Conservation (phyloP, 2,113 vertebrate genomes). For the Panthera tigris region DNA sequence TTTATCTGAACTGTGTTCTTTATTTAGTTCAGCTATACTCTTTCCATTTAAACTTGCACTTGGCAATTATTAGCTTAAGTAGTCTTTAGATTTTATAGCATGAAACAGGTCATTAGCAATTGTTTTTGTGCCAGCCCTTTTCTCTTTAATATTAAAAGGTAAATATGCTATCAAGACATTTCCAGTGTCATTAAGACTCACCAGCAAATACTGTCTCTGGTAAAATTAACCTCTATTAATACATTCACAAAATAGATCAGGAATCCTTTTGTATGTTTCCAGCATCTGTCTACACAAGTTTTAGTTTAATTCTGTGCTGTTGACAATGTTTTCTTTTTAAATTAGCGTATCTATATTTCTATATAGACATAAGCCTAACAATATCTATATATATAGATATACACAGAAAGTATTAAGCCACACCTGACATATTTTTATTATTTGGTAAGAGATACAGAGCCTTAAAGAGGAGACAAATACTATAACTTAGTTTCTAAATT, state of each 20-base stretch:
- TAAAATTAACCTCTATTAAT: constrained; percentile 18
- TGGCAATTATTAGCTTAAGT: neutral
- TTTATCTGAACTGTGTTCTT: neutral
- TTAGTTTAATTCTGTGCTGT: neutral
- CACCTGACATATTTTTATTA: neutral
- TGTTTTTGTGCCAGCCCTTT: neutral
- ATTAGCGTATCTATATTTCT: neutral
- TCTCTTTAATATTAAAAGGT: neutral
- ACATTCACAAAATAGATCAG: neutral
- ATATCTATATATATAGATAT: neutral
- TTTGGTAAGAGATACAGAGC: neutral
- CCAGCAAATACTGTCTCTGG: neutral
- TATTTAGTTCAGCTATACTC: neutral
- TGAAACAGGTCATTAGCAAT: neutral
- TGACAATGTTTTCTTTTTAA: neutral
- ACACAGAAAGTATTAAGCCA: neutral
- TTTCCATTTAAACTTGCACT: neutral
- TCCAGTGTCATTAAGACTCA: neutral
- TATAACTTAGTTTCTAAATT: neutral
- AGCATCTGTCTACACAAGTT: neutral
- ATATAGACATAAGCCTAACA: neutral
- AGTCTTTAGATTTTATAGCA: neutral
- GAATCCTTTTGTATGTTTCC: neutral
- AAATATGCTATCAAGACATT: neutral
- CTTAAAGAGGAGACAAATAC: neutral